Evolutionary conservation across 2,113 vertebrate species (phyloP).

Genomic region (Chloropsis hardwickii): DNA sequence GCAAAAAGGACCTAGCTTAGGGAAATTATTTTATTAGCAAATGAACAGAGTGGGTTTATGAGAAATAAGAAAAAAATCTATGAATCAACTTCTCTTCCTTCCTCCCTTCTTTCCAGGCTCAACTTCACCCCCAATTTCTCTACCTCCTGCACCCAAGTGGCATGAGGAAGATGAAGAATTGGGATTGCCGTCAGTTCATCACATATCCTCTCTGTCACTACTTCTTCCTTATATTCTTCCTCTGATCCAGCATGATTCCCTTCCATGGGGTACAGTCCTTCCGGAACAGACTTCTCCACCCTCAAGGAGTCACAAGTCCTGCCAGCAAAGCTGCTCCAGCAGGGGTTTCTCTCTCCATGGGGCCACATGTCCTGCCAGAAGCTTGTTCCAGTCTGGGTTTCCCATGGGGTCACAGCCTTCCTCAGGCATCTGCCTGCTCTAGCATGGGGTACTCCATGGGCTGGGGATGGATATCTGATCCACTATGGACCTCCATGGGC

Average conservation of each 20-base stretch:
- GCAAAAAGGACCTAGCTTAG: neutral
- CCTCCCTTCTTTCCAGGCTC: neutral
- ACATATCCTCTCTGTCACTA: neutral
- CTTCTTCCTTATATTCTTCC: neutral
- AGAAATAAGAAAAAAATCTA: neutral
- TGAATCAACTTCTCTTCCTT: neutral
- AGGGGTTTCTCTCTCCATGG: neutral
- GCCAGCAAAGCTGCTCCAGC: neutral
- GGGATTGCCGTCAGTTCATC: neutral
- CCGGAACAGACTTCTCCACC: neutral
- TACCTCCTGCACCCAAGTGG: accelerated
- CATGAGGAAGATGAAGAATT: neutral
- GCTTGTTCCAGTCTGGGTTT: neutral
- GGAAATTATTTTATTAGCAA: neutral
- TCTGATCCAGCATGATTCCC: neutral
- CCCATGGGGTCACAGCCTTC: neutral
- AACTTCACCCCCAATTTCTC: neutral
- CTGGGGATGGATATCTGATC: neutral
- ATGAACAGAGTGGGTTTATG: neutral
- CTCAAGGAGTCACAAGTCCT: neutral
- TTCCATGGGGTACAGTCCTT: neutral
- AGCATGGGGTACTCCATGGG: neutral
- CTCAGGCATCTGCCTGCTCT: neutral
- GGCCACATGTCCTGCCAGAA: neutral
- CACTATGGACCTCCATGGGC: accelerated